phyloP scores from a whole-genome alignment of 2,888 invertebrate genomes.

The Aleiodes alternator region DNA sequence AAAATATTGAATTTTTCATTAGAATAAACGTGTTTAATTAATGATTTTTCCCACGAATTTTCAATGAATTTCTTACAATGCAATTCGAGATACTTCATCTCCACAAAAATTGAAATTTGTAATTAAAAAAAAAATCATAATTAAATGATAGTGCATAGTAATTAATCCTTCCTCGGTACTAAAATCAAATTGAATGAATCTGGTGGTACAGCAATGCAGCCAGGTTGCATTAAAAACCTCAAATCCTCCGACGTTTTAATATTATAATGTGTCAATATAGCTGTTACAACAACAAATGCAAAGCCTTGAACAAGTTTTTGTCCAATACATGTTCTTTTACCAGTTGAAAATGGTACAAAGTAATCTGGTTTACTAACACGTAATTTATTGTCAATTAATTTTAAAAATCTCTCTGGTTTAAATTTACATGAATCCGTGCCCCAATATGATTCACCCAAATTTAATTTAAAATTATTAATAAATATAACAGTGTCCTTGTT shows the following conservation, averaged over 20 bases:
- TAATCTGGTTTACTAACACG: slow-evolving; percentile 79
- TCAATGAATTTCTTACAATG: too few species aligned
- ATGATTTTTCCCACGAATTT: too few species aligned
- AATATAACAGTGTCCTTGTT: slow-evolving; percentile 88
- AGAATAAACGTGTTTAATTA: too few species aligned
- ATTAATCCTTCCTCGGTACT: slow-evolving; percentile 49
- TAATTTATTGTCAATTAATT: slow-evolving; percentile 71
- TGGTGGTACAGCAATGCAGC: slow-evolving; percentile 86
- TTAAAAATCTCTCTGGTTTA: slow-evolving; percentile 85
- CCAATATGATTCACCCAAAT: slow-evolving; percentile 86
- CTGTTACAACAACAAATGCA: slow-evolving; percentile 84
- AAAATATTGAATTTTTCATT: too few species aligned
- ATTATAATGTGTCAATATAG: slow-evolving; percentile 84
- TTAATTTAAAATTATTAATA: slow-evolving; percentile 89
- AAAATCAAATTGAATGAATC: slow-evolving; percentile 81
- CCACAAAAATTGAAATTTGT: neutral
- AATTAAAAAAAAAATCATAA: slow-evolving; percentile 4
- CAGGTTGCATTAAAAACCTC: slow-evolving; percentile 78
- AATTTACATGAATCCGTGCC: slow-evolving; percentile 81
- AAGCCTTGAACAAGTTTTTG: slow-evolving; percentile 87
- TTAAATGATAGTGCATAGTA: slow-evolving; percentile 10
- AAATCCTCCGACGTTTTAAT: slow-evolving; percentile 78
- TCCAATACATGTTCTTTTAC: slow-evolving; percentile 91
- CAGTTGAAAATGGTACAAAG: slow-evolving; percentile 91
- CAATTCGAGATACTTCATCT: too few species aligned